Evolutionary conservation across 2,797 vertebrate species (phyloP).

Genomic region (Nasua narica): DNA sequence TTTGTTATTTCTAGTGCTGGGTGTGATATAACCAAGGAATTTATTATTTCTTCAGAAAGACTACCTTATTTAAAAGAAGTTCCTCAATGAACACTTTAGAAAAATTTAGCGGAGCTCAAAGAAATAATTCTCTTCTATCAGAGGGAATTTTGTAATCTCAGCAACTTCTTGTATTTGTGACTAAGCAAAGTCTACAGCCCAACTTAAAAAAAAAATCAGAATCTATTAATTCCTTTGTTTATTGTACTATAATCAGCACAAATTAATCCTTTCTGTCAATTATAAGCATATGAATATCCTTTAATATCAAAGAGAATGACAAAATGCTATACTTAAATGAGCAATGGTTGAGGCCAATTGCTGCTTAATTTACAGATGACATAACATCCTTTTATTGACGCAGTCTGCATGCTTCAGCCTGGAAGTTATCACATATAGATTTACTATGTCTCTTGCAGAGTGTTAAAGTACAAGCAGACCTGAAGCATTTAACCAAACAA

Average conservation of each 20-base stretch:
- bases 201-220: slow-evolving; percentile 62
- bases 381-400: slow-evolving; percentile 77
- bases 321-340: slow-evolving; percentile 78
- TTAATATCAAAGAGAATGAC: slow-evolving; percentile 81
- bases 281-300: slow-evolving; percentile 76
- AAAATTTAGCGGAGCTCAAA: neutral
- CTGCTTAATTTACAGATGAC: slow-evolving; percentile 81
- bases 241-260: slow-evolving; percentile 72
- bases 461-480: slow-evolving; percentile 57
- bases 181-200: neutral
- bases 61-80: neutral
- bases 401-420: slow-evolving; percentile 70
- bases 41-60: neutral
- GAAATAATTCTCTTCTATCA: neutral
- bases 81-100: neutral
- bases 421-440: slow-evolving; percentile 68
- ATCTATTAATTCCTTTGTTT: slow-evolving; percentile 48
- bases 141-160: neutral
- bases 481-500: slow-evolving; percentile 61
- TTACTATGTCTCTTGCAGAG: slow-evolving; percentile 47
- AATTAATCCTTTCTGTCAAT: slow-evolving; percentile 77
- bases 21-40: neutral
- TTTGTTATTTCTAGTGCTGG: neutral
- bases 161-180: neutral
- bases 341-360: slow-evolving; percentile 76